phyloP scores from a whole-genome alignment of 2,797 vertebrate species.

The Ibycter americanus region DNA sequence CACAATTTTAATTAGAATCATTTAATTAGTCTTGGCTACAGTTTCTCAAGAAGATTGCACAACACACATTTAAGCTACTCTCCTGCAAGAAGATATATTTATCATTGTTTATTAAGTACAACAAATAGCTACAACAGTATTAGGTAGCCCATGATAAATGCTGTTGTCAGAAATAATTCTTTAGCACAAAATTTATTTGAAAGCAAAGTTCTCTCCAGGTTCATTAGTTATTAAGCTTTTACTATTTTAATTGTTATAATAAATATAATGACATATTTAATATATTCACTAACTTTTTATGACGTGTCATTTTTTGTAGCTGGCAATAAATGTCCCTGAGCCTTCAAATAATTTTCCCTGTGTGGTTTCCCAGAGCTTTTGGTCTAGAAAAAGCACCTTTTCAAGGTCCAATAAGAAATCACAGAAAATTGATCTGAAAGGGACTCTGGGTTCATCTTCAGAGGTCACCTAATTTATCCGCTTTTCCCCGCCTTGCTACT shows the following conservation, averaged over 20 bases:
- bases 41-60: conserved; percentile 63
- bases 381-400: conserved; percentile 42
- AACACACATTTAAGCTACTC: conserved; percentile 42
- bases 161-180: conserved; percentile 61
- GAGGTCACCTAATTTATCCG: not conserved
- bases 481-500: not conserved
- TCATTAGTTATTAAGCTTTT: conserved; percentile 74
- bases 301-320: conserved; percentile 53
- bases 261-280: conserved; percentile 73
- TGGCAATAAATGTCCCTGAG: conserved; percentile 69
- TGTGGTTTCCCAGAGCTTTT: not conserved
- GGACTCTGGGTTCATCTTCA: not conserved
- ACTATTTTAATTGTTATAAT: conserved; percentile 76
- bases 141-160: conserved; percentile 66
- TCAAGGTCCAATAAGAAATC: not conserved
- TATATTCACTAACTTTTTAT: conserved; percentile 69
- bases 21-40: conserved; percentile 78
- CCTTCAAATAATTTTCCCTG: conserved; percentile 45
- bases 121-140: conserved; percentile 41
- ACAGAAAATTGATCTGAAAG: not conserved
- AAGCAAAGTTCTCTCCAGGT: conserved; percentile 63
- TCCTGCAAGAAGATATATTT: conserved; percentile 53
- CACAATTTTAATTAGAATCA: conserved; percentile 80
- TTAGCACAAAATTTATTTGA: conserved; percentile 71
- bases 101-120: conserved; percentile 64